A percentile compares a stretch with the other conserved stretches of the same genome.
Evolutionary conservation across 30 jellyfish, hydroid and myxozoan species (phyloP).

Genomic region (Hydractinia echinata): DNA sequence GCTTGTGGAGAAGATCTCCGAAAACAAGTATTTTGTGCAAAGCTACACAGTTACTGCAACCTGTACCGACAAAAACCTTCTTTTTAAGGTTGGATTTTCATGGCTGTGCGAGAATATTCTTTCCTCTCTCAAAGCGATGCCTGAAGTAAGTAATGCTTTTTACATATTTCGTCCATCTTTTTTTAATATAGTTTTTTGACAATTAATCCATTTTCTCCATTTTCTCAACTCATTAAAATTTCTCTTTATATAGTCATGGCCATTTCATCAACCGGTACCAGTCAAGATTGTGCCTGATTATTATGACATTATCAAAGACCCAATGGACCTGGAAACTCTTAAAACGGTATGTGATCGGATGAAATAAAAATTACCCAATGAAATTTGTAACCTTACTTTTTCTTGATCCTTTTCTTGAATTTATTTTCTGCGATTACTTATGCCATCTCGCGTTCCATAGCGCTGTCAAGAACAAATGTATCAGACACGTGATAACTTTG

Average conservation of each 20-base stretch:
- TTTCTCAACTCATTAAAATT: too few relatives aligned
- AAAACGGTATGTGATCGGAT: constrained; percentile 42
- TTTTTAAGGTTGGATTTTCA: constrained; percentile 73
- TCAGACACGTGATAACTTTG: constrained; percentile 61
- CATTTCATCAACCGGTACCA: constrained; percentile 94
- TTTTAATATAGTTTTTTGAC: neutral
- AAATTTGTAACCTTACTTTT: neutral
- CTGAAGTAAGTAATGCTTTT: constrained; percentile 50
- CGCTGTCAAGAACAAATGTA: constrained; percentile 90
- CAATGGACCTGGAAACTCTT: constrained; percentile 82
- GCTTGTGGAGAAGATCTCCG: too few relatives aligned
- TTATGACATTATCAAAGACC: constrained; percentile 69
- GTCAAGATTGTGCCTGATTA: constrained; percentile 92
- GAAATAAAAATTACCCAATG: neutral
- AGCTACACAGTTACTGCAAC: too few relatives aligned
- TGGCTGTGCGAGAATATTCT: constrained; percentile 69
- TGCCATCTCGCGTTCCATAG: constrained; percentile 18
- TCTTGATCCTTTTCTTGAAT: too few relatives aligned
- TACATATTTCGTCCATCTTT: too few relatives aligned
- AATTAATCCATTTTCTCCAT: neutral
- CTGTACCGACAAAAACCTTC: neutral
- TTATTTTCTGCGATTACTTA: neutral
- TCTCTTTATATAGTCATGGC: constrained; percentile 70
- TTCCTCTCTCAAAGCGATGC: constrained; percentile 73
- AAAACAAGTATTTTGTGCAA: too few relatives aligned